Conservation (phyloP, 2,113 vertebrate genomes). For the Lanius ludovicianus region DNA sequence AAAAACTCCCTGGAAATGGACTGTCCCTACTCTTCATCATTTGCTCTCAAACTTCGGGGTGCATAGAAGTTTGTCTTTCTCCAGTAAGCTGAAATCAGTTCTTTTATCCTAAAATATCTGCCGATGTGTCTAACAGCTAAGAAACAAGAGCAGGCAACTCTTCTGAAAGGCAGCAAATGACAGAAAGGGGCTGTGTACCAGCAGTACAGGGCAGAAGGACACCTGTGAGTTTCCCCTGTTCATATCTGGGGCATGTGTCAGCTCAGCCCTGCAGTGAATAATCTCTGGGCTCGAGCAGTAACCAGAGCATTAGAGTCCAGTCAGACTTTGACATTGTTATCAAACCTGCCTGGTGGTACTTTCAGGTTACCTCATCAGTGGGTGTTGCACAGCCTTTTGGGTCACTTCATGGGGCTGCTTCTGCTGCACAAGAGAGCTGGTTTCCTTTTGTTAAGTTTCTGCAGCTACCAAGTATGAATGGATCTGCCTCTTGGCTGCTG, state of each 20-base stretch:
- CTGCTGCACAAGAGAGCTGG: neutral
- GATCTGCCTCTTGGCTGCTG: neutral
- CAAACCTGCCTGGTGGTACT: neutral
- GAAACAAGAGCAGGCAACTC: neutral
- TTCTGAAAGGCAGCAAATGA: neutral
- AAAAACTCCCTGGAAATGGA: neutral
- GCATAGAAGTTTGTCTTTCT: neutral
- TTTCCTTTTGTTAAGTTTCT: neutral
- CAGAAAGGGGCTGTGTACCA: neutral
- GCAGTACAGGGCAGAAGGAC: neutral
- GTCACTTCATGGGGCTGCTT: neutral
- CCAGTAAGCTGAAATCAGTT: neutral
- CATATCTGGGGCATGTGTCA: neutral
- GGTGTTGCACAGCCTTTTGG: neutral
- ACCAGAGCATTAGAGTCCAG: neutral
- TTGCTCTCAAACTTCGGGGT: neutral
- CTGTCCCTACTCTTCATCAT: neutral
- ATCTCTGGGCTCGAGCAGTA: neutral
- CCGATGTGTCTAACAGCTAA: neutral
- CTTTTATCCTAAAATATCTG: neutral
- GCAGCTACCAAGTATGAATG: neutral
- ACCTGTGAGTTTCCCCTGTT: neutral
- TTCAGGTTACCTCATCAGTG: neutral
- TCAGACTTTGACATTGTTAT: neutral
- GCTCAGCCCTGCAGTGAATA: neutral